Evolutionary conservation across 2,113 vertebrate species (phyloP).

Genomic region (Pelvicachromis taeniatus): DNA sequence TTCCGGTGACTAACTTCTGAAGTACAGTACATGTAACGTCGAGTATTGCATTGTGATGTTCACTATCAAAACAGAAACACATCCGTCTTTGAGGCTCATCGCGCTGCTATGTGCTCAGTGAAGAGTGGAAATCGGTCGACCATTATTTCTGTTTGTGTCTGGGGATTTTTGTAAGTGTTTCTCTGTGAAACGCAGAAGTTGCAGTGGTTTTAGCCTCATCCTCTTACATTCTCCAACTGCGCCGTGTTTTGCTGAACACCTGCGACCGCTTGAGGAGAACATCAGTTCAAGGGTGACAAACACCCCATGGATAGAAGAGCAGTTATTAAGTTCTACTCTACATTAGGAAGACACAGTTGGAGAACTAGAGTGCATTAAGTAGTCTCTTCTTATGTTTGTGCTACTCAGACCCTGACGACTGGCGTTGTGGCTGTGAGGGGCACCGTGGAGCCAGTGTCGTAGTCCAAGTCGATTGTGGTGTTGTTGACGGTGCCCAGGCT

Average conservation of each 20-base stretch:
- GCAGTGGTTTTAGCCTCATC: constrained; percentile 45
- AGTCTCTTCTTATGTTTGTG: neutral
- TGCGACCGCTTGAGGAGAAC: neutral
- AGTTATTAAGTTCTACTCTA: neutral
- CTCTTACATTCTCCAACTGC: neutral
- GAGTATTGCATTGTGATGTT: constrained; percentile 17
- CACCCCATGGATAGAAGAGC: neutral
- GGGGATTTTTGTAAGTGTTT: neutral
- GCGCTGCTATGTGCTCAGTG: constrained; percentile 30
- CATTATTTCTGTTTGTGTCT: constrained; percentile 12
- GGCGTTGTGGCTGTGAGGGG: constrained; percentile 78
- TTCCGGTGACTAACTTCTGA: constrained; percentile 23
- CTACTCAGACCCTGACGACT: constrained; percentile 66
- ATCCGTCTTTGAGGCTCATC: constrained; percentile 26
- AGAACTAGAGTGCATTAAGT: neutral
- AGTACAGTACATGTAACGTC: constrained; percentile 52
- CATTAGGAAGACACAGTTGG: constrained; percentile 10
- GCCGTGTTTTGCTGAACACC: neutral
- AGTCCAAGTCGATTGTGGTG: constrained; percentile 79
- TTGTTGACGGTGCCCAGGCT: constrained; percentile 73
- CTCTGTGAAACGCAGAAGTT: constrained; percentile 24
- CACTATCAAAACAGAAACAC: constrained; percentile 13
- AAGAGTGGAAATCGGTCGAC: constrained; percentile 27
- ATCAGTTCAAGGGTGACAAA: neutral
- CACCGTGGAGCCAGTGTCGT: constrained; percentile 78